These are phyloP conservation scores for Alloplasta piceator DNA, from an alignment of 2,888 invertebrate species.

Conservation along the genomic window DNA sequence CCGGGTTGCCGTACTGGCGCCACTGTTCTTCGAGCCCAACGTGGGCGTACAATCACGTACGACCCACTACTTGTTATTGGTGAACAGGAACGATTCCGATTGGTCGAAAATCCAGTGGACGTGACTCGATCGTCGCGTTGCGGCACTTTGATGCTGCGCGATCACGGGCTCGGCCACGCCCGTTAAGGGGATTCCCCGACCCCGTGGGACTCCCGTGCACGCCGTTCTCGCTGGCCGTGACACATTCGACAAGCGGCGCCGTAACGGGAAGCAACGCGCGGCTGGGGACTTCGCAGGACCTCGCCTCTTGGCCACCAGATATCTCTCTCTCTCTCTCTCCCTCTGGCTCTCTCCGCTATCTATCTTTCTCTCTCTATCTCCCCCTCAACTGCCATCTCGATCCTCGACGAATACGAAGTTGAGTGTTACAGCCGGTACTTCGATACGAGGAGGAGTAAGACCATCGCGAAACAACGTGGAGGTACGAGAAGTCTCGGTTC, in stretches of 20 bases:
- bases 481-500: conserved; percentile 14
- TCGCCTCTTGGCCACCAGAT: conserved; percentile 64
- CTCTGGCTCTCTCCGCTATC: conserved; percentile 50
- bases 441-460: conserved; percentile 36
- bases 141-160: conserved; percentile 67
- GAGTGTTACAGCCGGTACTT: conserved; percentile 27
- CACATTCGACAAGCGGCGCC: conserved; percentile 84
- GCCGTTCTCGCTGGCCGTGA: conserved; percentile 82
- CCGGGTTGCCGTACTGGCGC: conserved; percentile 76
- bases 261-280: conserved; percentile 84
- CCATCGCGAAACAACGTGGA: conserved; percentile 28
- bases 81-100: conserved; percentile 49
- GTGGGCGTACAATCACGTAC: conserved; percentile 63
- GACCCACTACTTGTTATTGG: conserved; percentile 56
- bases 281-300: conserved; percentile 80
- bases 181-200: conserved; percentile 70
- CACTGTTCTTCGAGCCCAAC: conserved; percentile 72
- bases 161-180: conserved; percentile 60
- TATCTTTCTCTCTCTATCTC: conserved; percentile 44
- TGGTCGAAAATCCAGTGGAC: conserved; percentile 65
- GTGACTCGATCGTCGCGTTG: conserved; percentile 60
- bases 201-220: conserved; percentile 81
- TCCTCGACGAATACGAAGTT: conserved; percentile 49
- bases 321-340: conserved; percentile 56
- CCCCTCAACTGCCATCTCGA: conserved; percentile 45